Conservation (phyloP, 2,888 invertebrate genomes). For the Tipula unca region DNA sequence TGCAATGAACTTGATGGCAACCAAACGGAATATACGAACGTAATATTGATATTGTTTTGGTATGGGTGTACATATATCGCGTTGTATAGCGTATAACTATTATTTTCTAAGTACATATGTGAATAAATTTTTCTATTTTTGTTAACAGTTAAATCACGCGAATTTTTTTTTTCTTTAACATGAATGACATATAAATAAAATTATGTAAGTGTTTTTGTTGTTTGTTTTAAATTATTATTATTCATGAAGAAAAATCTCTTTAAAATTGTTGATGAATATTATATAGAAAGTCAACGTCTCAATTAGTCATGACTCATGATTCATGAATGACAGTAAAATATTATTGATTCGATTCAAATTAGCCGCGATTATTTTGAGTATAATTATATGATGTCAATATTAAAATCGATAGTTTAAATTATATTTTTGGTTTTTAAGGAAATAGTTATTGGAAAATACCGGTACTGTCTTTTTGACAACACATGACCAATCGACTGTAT, state of each 20-base stretch:
- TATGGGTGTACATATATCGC: not conserved
- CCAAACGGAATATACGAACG: not conserved
- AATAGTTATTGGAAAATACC: not conserved
- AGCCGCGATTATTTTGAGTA: not conserved
- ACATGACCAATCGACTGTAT: no score
- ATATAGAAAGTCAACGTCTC: not conserved
- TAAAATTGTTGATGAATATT: not conserved
- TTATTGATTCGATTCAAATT: not conserved
- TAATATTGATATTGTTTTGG: not conserved
- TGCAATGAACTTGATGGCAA: not conserved
- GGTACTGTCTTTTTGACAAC: not conserved
- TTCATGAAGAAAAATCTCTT: not conserved
- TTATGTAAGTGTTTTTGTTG: not conserved
- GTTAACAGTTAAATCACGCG: not conserved
- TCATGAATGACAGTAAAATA: not conserved
- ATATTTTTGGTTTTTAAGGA: not conserved
- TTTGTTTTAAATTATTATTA: not conserved
- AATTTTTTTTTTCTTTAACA: not conserved
- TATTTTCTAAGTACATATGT: not conserved
- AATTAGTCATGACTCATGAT: not conserved
- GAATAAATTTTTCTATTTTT: not conserved
- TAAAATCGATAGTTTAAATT: not conserved
- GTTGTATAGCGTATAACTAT: not conserved
- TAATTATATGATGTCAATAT: not conserved
- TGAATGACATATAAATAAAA: not conserved